Evolutionary conservation across 2,888 invertebrate genomes (phyloP), one percentile per base, ranked within the genome.

Genomic region (Miltochrista miniata): DNA sequence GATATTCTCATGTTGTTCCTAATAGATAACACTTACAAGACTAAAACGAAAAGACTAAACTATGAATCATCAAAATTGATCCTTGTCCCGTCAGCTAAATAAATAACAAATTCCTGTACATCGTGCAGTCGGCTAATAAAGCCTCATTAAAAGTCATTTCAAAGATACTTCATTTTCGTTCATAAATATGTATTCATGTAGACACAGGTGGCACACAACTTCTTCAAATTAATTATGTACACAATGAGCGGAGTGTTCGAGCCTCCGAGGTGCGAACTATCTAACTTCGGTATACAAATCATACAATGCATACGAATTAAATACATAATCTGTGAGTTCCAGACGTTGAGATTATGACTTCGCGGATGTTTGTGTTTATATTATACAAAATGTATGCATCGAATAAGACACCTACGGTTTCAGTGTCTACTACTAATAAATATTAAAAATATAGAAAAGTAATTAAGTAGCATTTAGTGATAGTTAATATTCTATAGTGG

Each of bases 151-250:
- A 58, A 62, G 34, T 33, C 52, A 54, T 46, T 51, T 49, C 47
- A 61, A 46, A 33, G 56, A 51, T 59, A 54, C 58, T 58, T 51
- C 39, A 68, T 50, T 41, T n/a, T 46, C 50, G 56, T 67, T 66
- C 57, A 67, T 66, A 49, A 58, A 58, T 51, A 55, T 57, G 54
- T 66, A 65, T 59, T 29, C 48, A 58, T 46, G 57, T 61, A 54
- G 59, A 59, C 64, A 67, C 70, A 67, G 70, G 63, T 69, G 67
- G 51, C 51, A 56, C 57, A 59, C 43, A 60, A 60, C 48, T 59
- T 49, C 60, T 59, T 53, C 53, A 43, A 64, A 57, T 43, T 51
- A 49, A 51, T 56, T 60, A 53, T 56, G 48, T 52, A 53, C 55
- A 61, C 54, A 65, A 11, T 54, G 38, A 15, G 41, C 33, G 34